Evolutionary conservation across 2,888 invertebrate genomes (phyloP).

Genomic region (Epirrhoe alternata): DNA sequence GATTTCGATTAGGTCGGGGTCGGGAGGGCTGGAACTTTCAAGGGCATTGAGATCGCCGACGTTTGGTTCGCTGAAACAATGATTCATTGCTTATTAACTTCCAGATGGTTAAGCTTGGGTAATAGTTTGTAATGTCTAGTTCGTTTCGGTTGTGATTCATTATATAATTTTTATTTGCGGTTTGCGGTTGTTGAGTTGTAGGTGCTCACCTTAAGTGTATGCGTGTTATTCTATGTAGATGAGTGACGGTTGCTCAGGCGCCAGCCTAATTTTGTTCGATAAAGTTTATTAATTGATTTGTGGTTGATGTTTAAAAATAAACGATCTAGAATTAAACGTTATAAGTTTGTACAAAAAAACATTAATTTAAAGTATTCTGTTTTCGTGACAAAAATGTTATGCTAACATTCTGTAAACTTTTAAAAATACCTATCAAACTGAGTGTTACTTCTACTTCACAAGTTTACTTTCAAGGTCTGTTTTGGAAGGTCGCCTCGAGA

Average conservation of each 20-base stretch:
- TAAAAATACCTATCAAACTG: neutral
- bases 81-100: conserved; percentile 40
- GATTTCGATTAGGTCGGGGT: conserved; percentile 56
- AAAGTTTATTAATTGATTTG: conserved; percentile 14
- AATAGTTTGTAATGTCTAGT: too few relatives aligned
- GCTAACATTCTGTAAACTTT: neutral
- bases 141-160: conserved; percentile 37
- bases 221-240: conserved; percentile 17
- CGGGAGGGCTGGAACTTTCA: conserved; percentile 46
- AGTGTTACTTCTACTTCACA: neutral
- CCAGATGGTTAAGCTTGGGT: conserved; percentile 26
- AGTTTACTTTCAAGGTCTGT: conserved; percentile 1
- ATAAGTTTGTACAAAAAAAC: neutral
- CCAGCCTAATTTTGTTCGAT: conserved; percentile 24
- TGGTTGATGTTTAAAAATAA: neutral
- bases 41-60: conserved; percentile 36
- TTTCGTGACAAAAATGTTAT: neutral
- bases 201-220: conserved; percentile 15
- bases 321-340: neutral
- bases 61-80: conserved; percentile 35
- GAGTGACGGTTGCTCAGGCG: conserved; percentile 26
- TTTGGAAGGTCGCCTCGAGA: neutral
- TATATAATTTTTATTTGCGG: conserved; percentile 34
- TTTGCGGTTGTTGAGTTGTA: conserved; percentile 33
- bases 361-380: neutral